Base-by-base conservation (phyloP, 53 echinoderm and acorn worm species). In the Pentamera pediparva region DNA sequence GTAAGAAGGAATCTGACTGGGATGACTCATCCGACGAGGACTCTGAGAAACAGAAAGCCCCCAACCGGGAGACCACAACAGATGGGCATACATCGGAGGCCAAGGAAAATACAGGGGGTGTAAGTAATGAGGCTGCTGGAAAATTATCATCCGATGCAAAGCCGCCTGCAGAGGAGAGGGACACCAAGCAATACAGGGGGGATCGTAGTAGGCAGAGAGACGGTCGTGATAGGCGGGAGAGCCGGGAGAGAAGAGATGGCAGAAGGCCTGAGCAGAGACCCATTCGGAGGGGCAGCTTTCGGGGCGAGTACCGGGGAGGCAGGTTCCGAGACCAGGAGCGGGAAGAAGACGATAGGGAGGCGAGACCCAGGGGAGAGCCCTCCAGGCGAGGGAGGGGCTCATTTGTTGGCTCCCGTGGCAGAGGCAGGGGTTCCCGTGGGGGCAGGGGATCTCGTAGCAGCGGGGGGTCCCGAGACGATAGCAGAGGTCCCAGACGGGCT, bases 381-480 rank as follows among this genome's bases (percentile, higher is more conserved):
- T 87, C 90, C 17, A 84, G 85, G 30, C 78, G 95, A 61, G 95
- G 95, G 19, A 87, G 90, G 59, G 87, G 87, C 41, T 39, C 65
- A 35, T 38, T 51, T 35, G 37, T 55, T 24, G 37, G 58, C 22
- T 35, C 22, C 24, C 39, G 74, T 40, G 84, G 89, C 21, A 37
- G 81, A 32, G 78, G 87, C 31, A 76, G 85, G 50, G 80, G 76
- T 17, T 62, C 79, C 19, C 53, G 94, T 24, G 85, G 89, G 1
- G 81, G 90, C 37, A 74, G 85, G 31, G 80, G 70, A 4, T 39
- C 70, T 25, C 74, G 70, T 30, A 58, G 36, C 30, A 57, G 70
- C 43, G 71, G 80, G 30, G 75, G 60, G 21, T 36, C 49, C 32
- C 47, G 78, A 17, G 49, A 61, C 20, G 78, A 78, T 27, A 59